Base-by-base conservation (phyloP, 2,797 vertebrate species). In the Oreortyx pictus region DNA sequence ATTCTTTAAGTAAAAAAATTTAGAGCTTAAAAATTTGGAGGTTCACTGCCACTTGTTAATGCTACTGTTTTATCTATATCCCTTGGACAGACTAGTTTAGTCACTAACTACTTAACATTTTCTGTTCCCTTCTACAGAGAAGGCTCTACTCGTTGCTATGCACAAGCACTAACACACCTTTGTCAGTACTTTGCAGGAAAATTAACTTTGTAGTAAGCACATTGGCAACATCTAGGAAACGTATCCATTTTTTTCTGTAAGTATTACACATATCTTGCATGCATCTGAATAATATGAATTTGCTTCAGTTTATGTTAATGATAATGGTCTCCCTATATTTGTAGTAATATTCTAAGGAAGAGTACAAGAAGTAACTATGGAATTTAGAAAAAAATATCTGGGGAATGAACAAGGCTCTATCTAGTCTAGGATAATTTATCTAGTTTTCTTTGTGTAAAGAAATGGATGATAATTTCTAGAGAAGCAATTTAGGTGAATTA, bases 241-340 rank as follows among this genome's bases (percentile, higher is more conserved):
- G 59, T 68, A 65, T 68, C 33, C 41, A 82, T 92, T 86, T 90
- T 77, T 82, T 14, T 83, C 75, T 78, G 83, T 75, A 86, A 90
- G 86, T 74, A 75, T 68, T 84, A 66, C 43, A 54, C 80, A 46
- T 59, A 65, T 41, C 66, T 68, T 86, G 25, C 25, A 82, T 79
- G 20, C 31, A 60, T 78, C 27, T 59, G 50, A 91, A 88, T 88
- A 90, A 86, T 44, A 86, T 5, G 4, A 76, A 78, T 91, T 89
- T 80, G 71, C 33, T 90, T 92, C 62, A 39, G 12, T 80, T 92
- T 72, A 77, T 65, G 44, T 43, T 80, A 85, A 87, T 75, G 0
- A 33, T 7, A 47, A 23, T 31, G 70, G 35, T 62, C n/a, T 82
- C 74, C 39, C 41, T 59, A 68, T 50, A 37, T 61, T 78, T 59